These are phyloP conservation scores for Oscheius sp. DNA, from an alignment of 1,140 invertebrate species.

Conservation along the genomic window DNA sequence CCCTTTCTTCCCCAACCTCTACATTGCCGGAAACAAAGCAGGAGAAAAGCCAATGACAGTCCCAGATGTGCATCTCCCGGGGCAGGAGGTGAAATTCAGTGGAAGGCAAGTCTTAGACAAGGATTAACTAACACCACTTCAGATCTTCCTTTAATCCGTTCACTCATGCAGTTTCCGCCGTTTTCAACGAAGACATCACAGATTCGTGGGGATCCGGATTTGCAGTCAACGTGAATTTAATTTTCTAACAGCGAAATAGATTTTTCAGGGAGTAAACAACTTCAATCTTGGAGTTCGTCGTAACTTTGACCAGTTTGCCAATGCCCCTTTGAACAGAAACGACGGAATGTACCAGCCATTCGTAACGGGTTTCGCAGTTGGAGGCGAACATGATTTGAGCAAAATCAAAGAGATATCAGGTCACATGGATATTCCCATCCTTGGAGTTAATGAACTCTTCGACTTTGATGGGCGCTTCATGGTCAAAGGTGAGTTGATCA, in stretches of 20 bases:
- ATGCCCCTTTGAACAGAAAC: slow-evolving; percentile 37
- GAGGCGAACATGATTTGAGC: slow-evolving; percentile 37
- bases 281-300: slow-evolving; percentile 22
- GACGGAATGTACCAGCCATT: slow-evolving; percentile 42
- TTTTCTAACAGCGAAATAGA: background rate
- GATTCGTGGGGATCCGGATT: slow-evolving; percentile 47
- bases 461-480: slow-evolving; percentile 43
- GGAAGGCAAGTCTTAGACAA: too few relatives aligned
- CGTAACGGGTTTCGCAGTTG: slow-evolving; percentile 36
- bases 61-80: slow-evolving; percentile 43
- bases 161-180: slow-evolving; percentile 42
- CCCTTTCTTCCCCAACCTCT: slow-evolving; percentile 40
- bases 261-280: slow-evolving; percentile 38
- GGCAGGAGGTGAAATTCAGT: slow-evolving; percentile 37
- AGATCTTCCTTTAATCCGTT: slow-evolving; percentile 45
- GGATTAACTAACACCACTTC: too few relatives aligned
- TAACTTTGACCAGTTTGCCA: slow-evolving; percentile 39
- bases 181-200: slow-evolving; percentile 44
- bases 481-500: slow-evolving; percentile 23
- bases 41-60: slow-evolving; percentile 41
- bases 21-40: slow-evolving; percentile 46
- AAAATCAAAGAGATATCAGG: slow-evolving; percentile 40
- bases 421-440: slow-evolving; percentile 36
- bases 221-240: slow-evolving; percentile 39
- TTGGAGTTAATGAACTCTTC: slow-evolving; percentile 40